Evolutionary conservation across 1,140 invertebrate species (phyloP), one percentile per base, ranked within the genome.

Genomic region (Drosophila ercepeae): DNA sequence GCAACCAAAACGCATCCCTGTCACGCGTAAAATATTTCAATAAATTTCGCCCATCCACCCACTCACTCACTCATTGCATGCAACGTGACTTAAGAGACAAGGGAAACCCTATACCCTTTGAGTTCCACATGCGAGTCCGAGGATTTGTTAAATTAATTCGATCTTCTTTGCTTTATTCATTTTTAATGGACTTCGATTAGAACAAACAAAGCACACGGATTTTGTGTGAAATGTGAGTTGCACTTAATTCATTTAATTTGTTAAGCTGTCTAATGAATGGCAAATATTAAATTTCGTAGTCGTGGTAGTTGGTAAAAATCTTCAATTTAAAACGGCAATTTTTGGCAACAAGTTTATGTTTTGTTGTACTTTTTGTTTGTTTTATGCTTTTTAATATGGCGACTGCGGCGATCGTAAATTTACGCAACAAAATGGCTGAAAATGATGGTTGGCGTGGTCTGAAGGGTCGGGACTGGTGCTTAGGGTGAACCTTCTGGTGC

Each of bases 351-450:
- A 67, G 60, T 67, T 53, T 34, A 27, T 34, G 45, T 44, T 70
- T 46, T 49, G 32, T 59, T 61, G 45, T 45, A 45, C 16, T 46
- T 71, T 44, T 19, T 19, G 67, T 65, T 74, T 72, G 61, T 70
- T 81, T 81, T 86, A 84, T 86, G 82, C 74, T 74, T 82, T 83
- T 82, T 78, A 82, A 82, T 82, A 73, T 81, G 81, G 76, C 81
- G 55, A 73, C 61, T 76, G 81, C 51, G 83, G 53, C 65, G 68
- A 61, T 79, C 81, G 67, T 84, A 86, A 86, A 84, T 86, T 75
- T 64, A 53, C 46, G 65, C 75, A 55, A 50, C 49, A 49, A 79
- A 72, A 75, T 59, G 75, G 76, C 63, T 63, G 54, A 51, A 49
- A 53, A 18, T 45, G 19, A 67, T 18, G 25, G 25, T 6, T 14